Evolutionary conservation across 2,888 invertebrate genomes (phyloP).

Genomic region (Apeira syringaria): DNA sequence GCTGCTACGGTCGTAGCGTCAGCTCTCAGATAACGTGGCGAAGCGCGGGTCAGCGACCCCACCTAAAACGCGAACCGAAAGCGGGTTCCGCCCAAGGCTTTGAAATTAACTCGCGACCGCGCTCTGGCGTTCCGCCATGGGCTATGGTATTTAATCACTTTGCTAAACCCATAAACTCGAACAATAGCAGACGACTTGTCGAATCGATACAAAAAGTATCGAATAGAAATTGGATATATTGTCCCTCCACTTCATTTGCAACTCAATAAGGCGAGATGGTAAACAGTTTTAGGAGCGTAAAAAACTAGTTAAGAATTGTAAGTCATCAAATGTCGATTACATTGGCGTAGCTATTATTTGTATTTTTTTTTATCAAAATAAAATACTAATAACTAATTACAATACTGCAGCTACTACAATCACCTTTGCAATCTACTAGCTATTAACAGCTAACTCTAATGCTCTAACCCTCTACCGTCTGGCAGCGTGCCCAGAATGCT

Average conservation of each 20-base stretch:
- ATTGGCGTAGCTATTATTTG: too few species aligned
- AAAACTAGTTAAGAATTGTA: background rate
- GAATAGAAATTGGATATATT: constrained; percentile 59
- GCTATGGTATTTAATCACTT: constrained; percentile 67
- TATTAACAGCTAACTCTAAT: too few species aligned
- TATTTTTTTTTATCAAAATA: too few species aligned
- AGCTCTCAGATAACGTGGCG: constrained; percentile 1
- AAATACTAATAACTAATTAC: too few species aligned
- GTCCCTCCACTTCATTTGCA: constrained; percentile 40
- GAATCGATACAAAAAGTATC: constrained; percentile 68
- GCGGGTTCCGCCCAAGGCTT: constrained; percentile 51
- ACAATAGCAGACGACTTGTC: constrained; percentile 64
- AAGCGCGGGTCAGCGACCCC: constrained; percentile 45
- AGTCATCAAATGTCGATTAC: too few species aligned
- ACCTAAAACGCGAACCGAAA: constrained; percentile 45
- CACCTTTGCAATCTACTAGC: too few species aligned
- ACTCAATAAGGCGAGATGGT: constrained; percentile 14
- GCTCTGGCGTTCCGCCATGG: constrained; percentile 56
- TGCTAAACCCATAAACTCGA: constrained; percentile 68
- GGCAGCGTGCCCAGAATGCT: too few species aligned
- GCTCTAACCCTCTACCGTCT: too few species aligned
- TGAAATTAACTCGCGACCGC: constrained; percentile 62
- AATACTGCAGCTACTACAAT: too few species aligned
- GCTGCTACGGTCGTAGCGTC: constrained; percentile 18
- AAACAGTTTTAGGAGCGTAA: constrained; percentile 5